Evolutionary conservation across 1,140 invertebrate species (phyloP).

Genomic region (Frieseomelitta varia): DNA sequence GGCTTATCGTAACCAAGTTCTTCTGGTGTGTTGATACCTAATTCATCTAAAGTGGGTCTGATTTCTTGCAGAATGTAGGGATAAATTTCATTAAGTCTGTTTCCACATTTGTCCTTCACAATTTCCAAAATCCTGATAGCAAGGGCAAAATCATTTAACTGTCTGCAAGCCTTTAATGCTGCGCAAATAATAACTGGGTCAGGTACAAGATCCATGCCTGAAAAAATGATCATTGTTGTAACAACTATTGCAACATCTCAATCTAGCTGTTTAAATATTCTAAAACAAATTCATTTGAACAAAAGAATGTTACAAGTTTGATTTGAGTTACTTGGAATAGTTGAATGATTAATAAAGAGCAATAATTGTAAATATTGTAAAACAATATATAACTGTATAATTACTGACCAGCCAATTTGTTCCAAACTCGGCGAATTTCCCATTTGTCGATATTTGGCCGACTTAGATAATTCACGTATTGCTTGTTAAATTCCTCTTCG

Average conservation of each 20-base stretch:
- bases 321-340: background rate
- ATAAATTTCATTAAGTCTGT: constrained; percentile 90
- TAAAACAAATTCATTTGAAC: background rate
- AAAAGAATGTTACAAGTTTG: background rate
- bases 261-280: background rate
- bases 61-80: constrained; percentile 97
- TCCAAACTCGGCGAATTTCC: constrained; percentile 96
- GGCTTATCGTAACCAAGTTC: constrained; percentile 99
- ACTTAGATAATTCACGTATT: constrained; percentile 94
- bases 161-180: constrained; percentile 94
- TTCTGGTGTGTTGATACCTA: constrained; percentile 97
- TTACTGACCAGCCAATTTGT: constrained; percentile 84
- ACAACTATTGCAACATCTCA: background rate
- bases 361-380: background rate
- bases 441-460: constrained; percentile 96
- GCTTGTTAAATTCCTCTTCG: constrained; percentile 88
- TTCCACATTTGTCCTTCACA: constrained; percentile 95
- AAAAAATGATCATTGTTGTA: constrained; percentile 35
- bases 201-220: constrained; percentile 95
- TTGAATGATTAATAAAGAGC: background rate
- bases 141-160: constrained; percentile 96
- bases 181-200: constrained; percentile 97
- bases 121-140: constrained; percentile 96
- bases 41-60: constrained; percentile 93
- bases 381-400: background rate